Percentiles rank a stretch among this genome's conserved stretches.
Evolutionary conservation across 2,113 vertebrate genomes (phyloP).

Genomic region (Oryzias javanicus): DNA sequence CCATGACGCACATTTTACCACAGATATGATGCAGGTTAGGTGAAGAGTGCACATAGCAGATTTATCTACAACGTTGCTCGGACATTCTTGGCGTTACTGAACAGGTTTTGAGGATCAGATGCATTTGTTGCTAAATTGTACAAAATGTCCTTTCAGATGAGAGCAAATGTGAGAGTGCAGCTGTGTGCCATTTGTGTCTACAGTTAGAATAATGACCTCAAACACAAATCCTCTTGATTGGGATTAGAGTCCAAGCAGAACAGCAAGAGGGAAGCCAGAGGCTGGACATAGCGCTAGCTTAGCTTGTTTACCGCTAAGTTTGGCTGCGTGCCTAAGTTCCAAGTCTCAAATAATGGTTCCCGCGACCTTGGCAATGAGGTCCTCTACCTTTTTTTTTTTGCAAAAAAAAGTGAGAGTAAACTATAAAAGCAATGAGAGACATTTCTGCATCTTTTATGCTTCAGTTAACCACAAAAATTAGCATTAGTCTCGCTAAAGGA

Average conservation of each 20-base stretch:
- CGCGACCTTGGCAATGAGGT: constrained; percentile 6
- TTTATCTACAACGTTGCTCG: constrained; percentile 7
- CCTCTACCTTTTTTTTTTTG: not conserved
- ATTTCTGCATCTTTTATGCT: too few relatives aligned
- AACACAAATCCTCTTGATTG: constrained; percentile 65
- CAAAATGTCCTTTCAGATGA: constrained; percentile 3
- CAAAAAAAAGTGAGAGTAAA: not conserved
- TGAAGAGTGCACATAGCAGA: constrained; percentile 10
- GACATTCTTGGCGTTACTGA: constrained; percentile 34
- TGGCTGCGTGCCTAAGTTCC: constrained; percentile 14
- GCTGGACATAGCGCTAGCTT: constrained; percentile 17
- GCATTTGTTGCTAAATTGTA: constrained; percentile 1
- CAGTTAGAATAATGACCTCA: constrained; percentile 52
- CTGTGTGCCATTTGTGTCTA: constrained; percentile 7
- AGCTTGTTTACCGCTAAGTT: constrained; percentile 25
- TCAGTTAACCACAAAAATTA: too few relatives aligned
- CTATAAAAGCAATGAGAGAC: too few relatives aligned
- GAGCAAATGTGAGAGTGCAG: constrained; percentile 2
- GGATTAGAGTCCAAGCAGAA: constrained; percentile 61
- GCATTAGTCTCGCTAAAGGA: too few relatives aligned
- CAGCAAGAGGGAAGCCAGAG: constrained; percentile 19
- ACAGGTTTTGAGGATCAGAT: not conserved
- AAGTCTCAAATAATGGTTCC: not conserved
- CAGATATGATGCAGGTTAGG: constrained; percentile 1
- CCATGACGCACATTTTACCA: not conserved